These are phyloP conservation scores for Zoanthus sansibaricus DNA, from an alignment of 92 coral and sea anemone genomes.

Conservation along the genomic window DNA sequence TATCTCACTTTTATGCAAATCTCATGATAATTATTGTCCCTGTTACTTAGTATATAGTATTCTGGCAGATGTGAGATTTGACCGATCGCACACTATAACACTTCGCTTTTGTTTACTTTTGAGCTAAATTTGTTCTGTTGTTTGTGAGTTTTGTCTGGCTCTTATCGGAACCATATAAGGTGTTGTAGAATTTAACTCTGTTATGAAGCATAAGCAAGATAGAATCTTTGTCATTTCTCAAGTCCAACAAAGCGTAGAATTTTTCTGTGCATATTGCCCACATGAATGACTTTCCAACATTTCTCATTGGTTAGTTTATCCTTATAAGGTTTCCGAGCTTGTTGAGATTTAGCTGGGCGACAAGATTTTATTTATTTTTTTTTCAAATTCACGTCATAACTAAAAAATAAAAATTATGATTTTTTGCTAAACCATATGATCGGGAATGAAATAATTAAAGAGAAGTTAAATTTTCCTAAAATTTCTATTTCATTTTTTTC, in stretches of 20 bases:
- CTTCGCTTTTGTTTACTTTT: slow-evolving; percentile 20
- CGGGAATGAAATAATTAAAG: too few species aligned
- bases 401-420: background rate
- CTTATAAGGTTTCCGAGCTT: slow-evolving; percentile 19
- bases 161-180: slow-evolving; percentile 24
- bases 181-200: background rate
- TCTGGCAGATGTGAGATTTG: slow-evolving; percentile 6
- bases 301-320: background rate
- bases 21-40: background rate
- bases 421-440: background rate
- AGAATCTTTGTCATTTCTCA: slow-evolving; percentile 26
- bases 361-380: background rate
- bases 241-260: slow-evolving; percentile 3
- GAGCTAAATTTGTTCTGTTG: slow-evolving; percentile 17
- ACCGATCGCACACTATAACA: background rate
- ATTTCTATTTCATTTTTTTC: too few species aligned
- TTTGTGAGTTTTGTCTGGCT: slow-evolving; percentile 5
- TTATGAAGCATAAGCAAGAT: slow-evolving; percentile 19
- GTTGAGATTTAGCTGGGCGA: background rate
- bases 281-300: background rate
- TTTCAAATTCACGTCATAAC: background rate
- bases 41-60: background rate
- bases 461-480: too few species aligned
- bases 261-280: background rate
- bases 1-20: slow-evolving; percentile 9